Evolutionary conservation across 2,113 vertebrate species (phyloP).

Genomic region (Limnothrissa miodon): DNA sequence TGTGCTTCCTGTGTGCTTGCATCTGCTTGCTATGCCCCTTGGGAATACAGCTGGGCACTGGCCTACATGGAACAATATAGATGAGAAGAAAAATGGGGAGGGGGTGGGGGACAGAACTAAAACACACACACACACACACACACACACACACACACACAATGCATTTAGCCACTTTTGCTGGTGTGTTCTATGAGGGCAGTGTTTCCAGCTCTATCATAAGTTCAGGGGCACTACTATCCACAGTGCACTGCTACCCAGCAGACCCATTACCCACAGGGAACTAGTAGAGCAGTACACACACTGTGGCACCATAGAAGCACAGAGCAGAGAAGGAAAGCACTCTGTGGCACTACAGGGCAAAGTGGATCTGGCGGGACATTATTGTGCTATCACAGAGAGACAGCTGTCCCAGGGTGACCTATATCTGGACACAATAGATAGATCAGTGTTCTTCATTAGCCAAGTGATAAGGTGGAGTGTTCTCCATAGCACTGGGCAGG

Average conservation of each 20-base stretch:
- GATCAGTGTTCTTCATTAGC: not conserved
- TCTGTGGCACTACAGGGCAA: not conserved
- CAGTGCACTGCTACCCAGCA: too few relatives aligned
- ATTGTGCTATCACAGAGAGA: not conserved
- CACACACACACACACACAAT: conserved; percentile 2
- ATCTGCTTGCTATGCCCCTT: conserved; percentile 65
- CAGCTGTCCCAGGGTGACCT: not conserved
- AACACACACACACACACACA: not conserved
- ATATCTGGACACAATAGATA: not conserved
- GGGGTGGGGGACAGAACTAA: not conserved
- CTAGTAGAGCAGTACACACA: not conserved
- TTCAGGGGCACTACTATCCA: not conserved
- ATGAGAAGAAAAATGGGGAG: conserved; percentile 28
- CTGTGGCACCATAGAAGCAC: not conserved
- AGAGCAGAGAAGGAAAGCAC: not conserved
- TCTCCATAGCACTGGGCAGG: not conserved
- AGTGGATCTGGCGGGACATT: not conserved
- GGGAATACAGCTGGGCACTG: conserved; percentile 70
- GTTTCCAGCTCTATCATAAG: not conserved
- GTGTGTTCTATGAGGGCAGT: not conserved
- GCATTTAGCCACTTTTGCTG: not conserved
- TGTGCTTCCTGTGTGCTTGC: conserved; percentile 53
- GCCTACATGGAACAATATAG: conserved; percentile 62
- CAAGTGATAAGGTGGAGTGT: not conserved
- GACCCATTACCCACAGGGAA: not conserved